Evolutionary conservation across 2,888 invertebrate genomes (phyloP), one percentile per base, ranked within the genome.

Genomic region (Troides aeacus): DNA sequence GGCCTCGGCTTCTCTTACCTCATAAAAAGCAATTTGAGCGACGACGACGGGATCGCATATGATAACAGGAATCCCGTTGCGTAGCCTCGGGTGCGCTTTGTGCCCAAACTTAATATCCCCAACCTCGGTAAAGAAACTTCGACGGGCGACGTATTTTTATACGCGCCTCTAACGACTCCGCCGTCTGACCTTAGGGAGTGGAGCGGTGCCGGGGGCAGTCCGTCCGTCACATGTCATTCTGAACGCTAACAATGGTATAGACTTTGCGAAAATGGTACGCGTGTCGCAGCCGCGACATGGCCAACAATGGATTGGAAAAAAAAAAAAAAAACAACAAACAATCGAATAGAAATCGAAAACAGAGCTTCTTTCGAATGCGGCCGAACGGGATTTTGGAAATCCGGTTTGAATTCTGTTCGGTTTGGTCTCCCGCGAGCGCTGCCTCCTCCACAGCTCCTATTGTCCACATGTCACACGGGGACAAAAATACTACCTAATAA

Each of bases 281-380:
- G 88, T 89, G 89, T 89, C 89, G 82, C 82, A 81, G 83, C 81
- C 82, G 77, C 85, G 84, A 82, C 85, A 78, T 80, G 79, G 79
- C 79, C 84, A 85, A 91, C 91, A 92, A 91, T 90, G 88, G 86
- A 77, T 75, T 77, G 80, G 90, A 90, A 64, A 67, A 66, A 66
- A 88, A 92, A 91, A 90, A 89, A 70, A 67, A 70, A 66, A 66
- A 88, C 91, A 91, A 90, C 89, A 90, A 92, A 91, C 91, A 90
- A 87, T 89, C 85, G 82, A 88, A 90, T 90, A 90, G 90, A 92
- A 92, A 92, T 89, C 89, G 90, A 92, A 91, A 92, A 92, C 90
- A 87, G 85, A 87, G 86, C 86, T 87, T 90, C 87, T 89, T 90
- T 85, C 82, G 83, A 85, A 85, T 86, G 87, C 89, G 82, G 85